Percentiles rank a stretch among this genome's conserved stretches.
phyloP scores from a whole-genome alignment of 2,888 invertebrate genomes.

The Campaea margaritaria region DNA sequence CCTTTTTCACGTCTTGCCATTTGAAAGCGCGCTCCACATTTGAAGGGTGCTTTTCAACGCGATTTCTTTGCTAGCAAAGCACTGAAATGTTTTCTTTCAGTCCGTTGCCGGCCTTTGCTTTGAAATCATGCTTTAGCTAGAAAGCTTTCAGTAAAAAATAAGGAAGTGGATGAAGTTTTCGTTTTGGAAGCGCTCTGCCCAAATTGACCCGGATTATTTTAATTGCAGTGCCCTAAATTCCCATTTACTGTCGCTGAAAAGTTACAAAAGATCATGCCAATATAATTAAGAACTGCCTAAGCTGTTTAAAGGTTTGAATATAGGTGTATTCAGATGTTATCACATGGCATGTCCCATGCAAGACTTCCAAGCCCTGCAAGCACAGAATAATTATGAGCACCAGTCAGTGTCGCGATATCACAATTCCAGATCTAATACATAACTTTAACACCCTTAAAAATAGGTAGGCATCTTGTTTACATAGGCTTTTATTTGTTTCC shows the following conservation, averaged over 20 bases:
- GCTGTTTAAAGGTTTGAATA: no score
- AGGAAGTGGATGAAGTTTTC: neutral
- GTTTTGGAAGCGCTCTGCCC: neutral
- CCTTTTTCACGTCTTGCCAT: slow-evolving; percentile 4
- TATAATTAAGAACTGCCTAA: no score
- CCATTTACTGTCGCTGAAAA: neutral
- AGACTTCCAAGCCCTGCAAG: no score
- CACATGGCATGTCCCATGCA: no score
- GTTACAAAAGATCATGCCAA: no score
- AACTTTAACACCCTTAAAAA: no score
- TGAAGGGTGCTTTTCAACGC: slow-evolving; percentile 7
- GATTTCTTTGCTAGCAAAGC: neutral
- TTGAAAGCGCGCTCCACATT: slow-evolving; percentile 12
- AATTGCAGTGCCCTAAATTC: slow-evolving; percentile 1
- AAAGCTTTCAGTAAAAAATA: neutral
- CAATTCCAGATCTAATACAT: no score
- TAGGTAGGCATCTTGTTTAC: no score
- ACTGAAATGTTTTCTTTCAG: slow-evolving; percentile 13
- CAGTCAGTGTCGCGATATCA: no score
- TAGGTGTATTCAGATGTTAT: no score
- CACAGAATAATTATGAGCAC: no score
- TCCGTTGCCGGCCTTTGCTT: slow-evolving; percentile 2
- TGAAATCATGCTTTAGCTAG: neutral
- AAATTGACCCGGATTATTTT: slow-evolving; percentile 18
- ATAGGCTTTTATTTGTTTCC: no score